Evolutionary conservation across 2,888 invertebrate species (phyloP), one percentile per base, ranked within the genome.

Genomic region (Drosophila pseudotakahashii): DNA sequence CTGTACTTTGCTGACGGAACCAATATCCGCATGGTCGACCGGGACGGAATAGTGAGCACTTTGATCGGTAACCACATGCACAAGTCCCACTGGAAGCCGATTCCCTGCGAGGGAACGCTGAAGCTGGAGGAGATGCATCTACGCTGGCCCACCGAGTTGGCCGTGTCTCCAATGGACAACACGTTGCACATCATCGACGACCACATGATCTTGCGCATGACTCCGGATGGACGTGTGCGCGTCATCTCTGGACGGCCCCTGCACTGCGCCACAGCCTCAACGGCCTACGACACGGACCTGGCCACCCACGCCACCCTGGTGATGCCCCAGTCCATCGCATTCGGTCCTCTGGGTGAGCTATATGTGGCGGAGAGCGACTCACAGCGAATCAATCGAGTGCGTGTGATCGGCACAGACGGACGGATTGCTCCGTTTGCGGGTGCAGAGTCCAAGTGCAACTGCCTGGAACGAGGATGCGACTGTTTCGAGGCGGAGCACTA

Each of bases 281-380:
- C 95, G 0, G 96, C 95, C 0, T 96, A 95, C 75, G 97, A 97
- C 80, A 94, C 95, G 61, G 98, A 98, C 90, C 93, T 98, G 57
- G 98, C 98, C 0, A 97, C 97, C 0, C 97, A 97, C 81, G 97
- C 98, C 0, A 96, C 97, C 0, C 93, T 99, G 32, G 97, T 97
- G 0, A 97, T 97, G 95, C 98, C 98, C 0, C 97, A 98, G 89
- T 98, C 98, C 84, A 96, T 99, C 55, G 96, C 98, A 0, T 98
- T 99, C 80, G 97, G 97, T 13, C 96, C 98, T 0, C 95, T 97
- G 47, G 99, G 99, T 4, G 96, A 98, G 88, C 93, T 99, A 11
- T 99, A 96, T 90, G 97, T 99, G 0, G 98, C 98, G 0, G 99
- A 99, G 91, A 98, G 98, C 85, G 98, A 99, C 91, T 97, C 98